phyloP scores from a whole-genome alignment of 2,888 invertebrate genomes.

The Acronicta alni region DNA sequence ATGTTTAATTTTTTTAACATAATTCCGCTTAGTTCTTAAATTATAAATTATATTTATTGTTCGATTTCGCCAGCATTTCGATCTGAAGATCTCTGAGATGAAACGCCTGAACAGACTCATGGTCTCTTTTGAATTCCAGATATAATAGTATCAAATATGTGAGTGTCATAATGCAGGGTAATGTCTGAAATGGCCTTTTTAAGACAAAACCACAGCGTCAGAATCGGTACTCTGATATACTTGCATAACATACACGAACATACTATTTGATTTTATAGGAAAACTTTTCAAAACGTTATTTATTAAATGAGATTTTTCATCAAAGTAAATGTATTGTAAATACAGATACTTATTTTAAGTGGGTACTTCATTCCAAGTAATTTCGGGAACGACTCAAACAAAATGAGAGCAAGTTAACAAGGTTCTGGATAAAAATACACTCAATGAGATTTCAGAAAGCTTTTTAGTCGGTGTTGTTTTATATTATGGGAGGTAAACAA shows the following conservation, averaged over 20 bases:
- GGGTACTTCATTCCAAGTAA: conserved; percentile 36
- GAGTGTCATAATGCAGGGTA: too few species aligned
- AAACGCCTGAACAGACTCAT: too few species aligned
- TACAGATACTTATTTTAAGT: conserved; percentile 42
- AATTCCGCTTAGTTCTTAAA: too few species aligned
- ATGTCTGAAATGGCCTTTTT: too few species aligned
- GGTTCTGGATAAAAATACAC: conserved; percentile 36
- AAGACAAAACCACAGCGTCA: too few species aligned
- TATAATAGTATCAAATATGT: too few species aligned
- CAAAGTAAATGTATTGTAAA: conserved; percentile 43
- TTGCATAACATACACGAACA: neutral
- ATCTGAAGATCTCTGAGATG: too few species aligned
- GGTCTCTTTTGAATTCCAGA: too few species aligned
- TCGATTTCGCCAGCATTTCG: too few species aligned
- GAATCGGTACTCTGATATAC: too few species aligned
- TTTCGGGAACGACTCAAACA: conserved; percentile 33
- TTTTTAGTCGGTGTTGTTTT: conserved; percentile 10
- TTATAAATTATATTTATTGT: too few species aligned
- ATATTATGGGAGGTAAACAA: neutral
- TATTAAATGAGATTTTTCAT: conserved; percentile 18
- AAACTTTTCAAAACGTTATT: conserved; percentile 13
- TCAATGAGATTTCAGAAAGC: conserved; percentile 25
- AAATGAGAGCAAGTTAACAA: conserved; percentile 41
- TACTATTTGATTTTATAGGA: neutral
- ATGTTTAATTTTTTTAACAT: neutral